Percentiles rank a stretch among this genome's conserved stretches.
Conservation (phyloP, 2,113 vertebrate genomes). For the Nymphicus hollandicus region DNA sequence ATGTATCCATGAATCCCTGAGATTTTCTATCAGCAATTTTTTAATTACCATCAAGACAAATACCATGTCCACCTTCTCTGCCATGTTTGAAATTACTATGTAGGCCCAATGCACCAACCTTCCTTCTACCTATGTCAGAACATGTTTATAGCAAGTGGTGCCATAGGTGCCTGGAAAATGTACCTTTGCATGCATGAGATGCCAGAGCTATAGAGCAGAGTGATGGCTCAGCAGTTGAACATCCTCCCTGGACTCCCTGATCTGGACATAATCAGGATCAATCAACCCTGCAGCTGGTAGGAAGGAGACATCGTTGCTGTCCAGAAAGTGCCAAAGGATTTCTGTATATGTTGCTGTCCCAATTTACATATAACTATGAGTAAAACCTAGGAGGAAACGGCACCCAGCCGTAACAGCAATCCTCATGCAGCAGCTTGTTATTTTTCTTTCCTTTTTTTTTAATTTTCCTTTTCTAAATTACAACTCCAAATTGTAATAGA, state of each 20-base stretch:
- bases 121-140: neutral
- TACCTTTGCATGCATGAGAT: neutral
- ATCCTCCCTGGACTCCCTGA: neutral
- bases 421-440: neutral
- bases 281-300: neutral
- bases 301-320: neutral
- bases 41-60: neutral
- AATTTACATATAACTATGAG: neutral
- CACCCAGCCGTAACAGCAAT: neutral
- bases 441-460: neutral
- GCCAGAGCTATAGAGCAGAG: neutral
- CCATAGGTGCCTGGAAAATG: neutral
- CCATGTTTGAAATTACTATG: neutral
- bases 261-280: neutral
- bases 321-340: neutral
- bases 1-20: neutral
- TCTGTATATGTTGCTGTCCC: neutral
- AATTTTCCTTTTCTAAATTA: neutral
- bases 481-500: neutral
- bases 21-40: neutral
- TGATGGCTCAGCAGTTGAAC: neutral
- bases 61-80: neutral
- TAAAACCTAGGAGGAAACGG: neutral
- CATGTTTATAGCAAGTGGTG: neutral
- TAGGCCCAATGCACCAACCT: neutral